These are phyloP conservation scores for Cyprinodon diabolis DNA, from an alignment of 2,797 vertebrate species.

Conservation along the genomic window DNA sequence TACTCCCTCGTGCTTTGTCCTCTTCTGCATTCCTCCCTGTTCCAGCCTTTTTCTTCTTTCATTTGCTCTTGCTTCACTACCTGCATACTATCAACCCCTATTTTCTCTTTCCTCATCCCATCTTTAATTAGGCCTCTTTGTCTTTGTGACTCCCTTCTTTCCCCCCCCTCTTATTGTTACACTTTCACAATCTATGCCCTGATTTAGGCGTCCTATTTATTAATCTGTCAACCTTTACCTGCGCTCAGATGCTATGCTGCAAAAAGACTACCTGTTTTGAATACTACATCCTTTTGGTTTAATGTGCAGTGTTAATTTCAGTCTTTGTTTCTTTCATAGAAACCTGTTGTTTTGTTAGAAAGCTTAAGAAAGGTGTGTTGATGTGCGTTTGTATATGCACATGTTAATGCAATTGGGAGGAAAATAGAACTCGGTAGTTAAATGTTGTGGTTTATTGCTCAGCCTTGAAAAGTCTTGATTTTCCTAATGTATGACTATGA, in stretches of 20 bases:
- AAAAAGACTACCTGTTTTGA: conserved; percentile 36
- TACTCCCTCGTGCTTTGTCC: conserved; percentile 23
- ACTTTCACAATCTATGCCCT: conserved; percentile 33
- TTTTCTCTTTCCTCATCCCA: conserved; percentile 20
- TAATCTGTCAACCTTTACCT: conserved; percentile 42
- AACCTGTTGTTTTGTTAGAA: background rate
- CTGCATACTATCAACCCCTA: conserved; percentile 18
- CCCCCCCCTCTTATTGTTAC: conserved; percentile 16
- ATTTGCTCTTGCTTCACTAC: conserved; percentile 40
- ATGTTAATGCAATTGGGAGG: background rate
- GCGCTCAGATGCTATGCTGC: conserved; percentile 19
- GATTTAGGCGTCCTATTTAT: conserved; percentile 55
- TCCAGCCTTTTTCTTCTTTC: conserved; percentile 27
- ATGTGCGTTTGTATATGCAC: background rate
- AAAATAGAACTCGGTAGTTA: background rate
- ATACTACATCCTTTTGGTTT: conserved; percentile 21
- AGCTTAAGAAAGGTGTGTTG: background rate
- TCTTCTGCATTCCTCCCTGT: conserved; percentile 23
- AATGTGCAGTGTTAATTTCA: conserved; percentile 22
- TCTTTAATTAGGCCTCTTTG: conserved; percentile 47
- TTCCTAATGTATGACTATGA: background rate
- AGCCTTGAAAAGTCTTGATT: background rate
- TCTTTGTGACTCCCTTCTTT: conserved; percentile 24
- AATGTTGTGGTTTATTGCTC: background rate
- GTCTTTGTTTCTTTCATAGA: conserved; percentile 19